These are phyloP conservation scores for Diadegma fenestrale DNA, from an alignment of 2,888 invertebrate genomes.

Conservation along the genomic window DNA sequence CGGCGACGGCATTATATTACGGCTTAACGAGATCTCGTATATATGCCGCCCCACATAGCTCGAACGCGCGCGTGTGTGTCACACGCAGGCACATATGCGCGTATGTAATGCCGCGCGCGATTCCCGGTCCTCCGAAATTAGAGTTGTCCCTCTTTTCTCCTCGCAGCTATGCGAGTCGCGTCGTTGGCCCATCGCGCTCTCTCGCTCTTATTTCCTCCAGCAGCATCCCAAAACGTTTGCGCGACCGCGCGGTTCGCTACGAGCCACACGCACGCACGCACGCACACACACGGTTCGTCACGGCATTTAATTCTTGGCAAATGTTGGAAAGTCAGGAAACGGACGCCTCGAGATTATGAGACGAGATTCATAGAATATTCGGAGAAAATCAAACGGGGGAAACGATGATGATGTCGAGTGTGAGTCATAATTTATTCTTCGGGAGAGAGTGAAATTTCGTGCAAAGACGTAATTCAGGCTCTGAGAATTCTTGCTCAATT, in stretches of 20 bases:
- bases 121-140: constrained; percentile 69
- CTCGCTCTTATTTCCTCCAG: neutral
- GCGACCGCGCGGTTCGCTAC: neutral
- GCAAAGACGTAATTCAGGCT: neutral
- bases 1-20: constrained; percentile 59
- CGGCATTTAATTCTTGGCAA: constrained; percentile 71
- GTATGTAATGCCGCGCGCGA: constrained; percentile 43
- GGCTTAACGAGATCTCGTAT: constrained; percentile 60
- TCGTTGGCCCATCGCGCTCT: constrained; percentile 37
- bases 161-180: constrained; percentile 17
- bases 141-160: constrained; percentile 61
- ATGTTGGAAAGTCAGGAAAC: constrained; percentile 68
- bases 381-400: constrained; percentile 39
- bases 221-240: no score
- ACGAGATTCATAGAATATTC: constrained; percentile 54
- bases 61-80: neutral
- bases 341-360: constrained; percentile 39
- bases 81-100: neutral
- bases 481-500: neutral
- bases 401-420: neutral
- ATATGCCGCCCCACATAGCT: neutral
- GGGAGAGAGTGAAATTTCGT: neutral
- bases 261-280: constrained; percentile 4
- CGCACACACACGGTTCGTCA: no score
- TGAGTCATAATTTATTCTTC: neutral